Base-by-base conservation (phyloP, 2,888 invertebrate genomes). In the Heliothis peltigera region DNA sequence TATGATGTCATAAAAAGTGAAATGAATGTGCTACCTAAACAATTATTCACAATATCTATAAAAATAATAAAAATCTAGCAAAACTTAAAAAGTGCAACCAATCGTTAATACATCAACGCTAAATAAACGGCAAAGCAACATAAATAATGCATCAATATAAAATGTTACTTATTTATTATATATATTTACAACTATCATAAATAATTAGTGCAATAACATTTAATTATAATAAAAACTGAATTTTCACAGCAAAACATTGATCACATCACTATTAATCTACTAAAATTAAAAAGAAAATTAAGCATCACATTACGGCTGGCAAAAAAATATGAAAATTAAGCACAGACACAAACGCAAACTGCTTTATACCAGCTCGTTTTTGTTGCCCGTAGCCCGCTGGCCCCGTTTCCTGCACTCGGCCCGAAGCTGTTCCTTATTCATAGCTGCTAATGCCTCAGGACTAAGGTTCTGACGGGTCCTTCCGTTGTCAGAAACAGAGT, bases 351-450 rank as follows among this genome's bases (percentile, higher is more conserved):
- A 88, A 90, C 87, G 85, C 90, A 92, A 89, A 90, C 89, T 85
- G 86, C 86, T 84, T 84, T 89, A 92, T 97, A 97, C 97, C 97
- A 97, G 95, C 95, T 97, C 96, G 80, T 94, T 95, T 93, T 96
- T 97, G 95, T 96, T 97, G 88, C 97, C 97, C 75, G 96, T 95
- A 51, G 96, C 95, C 87, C 96, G 96, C 89, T 96, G 96, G 79
- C 97, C 97, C 83, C 96, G 91, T 92, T 96, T 96, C 80, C 96
- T 95, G 94, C 96, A 96, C 88, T 97, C 96, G 62, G 93, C 92
- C 83, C 96, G 96, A 76, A 97, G 95, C 87, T 97, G 96, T 86
- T 97, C 96, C 95, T 97, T 97, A 86, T 95, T 96, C 95, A 96
- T 95, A 73, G 95, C 92, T 64, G 95, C 94, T 86, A 96, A 91